A percentile compares a stretch with the other conserved stretches of the same genome.
Conservation (phyloP, 2,888 invertebrate species). For the Argynnis bischoffii region DNA sequence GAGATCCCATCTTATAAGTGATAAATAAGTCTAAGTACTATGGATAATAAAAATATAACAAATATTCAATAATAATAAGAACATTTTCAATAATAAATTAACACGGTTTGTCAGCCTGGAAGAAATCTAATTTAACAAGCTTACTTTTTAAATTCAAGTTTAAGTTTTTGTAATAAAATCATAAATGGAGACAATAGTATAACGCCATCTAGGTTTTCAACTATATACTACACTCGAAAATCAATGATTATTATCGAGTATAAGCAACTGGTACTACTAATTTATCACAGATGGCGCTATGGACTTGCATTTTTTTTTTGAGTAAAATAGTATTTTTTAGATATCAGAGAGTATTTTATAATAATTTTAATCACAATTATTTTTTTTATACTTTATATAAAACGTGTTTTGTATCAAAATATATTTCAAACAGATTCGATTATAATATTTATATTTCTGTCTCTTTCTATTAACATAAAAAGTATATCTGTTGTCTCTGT, state of each 20-base stretch:
- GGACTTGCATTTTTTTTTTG: too few relatives aligned
- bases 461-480: constrained; percentile 26
- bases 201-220: constrained; percentile 20
- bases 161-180: too few relatives aligned
- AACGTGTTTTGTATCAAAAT: not conserved
- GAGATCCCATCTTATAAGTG: too few relatives aligned
- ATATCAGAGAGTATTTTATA: not conserved
- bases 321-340: not conserved
- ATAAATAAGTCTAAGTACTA: too few relatives aligned
- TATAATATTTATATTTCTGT: constrained; percentile 6
- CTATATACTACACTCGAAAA: not conserved
- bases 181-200: not conserved
- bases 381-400: not conserved
- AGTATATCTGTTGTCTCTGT: constrained; percentile 57
- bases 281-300: constrained; percentile 13
- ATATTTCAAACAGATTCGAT: not conserved
- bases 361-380: not conserved
- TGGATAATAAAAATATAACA: too few relatives aligned
- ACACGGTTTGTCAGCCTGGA: too few relatives aligned
- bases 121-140: not conserved
- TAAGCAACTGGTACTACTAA: not conserved
- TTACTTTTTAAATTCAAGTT: not conserved
- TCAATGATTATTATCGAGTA: not conserved
- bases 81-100: too few relatives aligned
- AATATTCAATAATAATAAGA: too few relatives aligned